A percentile compares a stretch with the other conserved stretches of the same genome.
phyloP scores from a whole-genome alignment of 2,113 vertebrate genomes.

The Eulacestoma nigropectus region DNA sequence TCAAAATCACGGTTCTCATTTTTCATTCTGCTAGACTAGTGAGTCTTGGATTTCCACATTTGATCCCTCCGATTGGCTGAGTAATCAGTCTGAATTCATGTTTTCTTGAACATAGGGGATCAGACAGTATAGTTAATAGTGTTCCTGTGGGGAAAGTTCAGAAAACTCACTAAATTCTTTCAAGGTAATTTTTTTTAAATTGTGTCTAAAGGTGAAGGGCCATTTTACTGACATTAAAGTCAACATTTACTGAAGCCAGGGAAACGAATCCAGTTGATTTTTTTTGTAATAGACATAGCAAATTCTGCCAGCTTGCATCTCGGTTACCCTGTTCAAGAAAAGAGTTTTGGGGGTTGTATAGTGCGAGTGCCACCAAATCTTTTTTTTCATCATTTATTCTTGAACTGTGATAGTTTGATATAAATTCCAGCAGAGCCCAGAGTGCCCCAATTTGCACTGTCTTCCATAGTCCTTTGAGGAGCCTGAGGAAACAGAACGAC shows the following conservation, averaged over 20 bases:
- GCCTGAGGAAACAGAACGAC: background rate
- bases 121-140: background rate
- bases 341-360: background rate
- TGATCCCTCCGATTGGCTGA: background rate
- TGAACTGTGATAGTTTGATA: background rate
- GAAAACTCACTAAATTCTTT: background rate
- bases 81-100: background rate
- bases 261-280: background rate
- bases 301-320: background rate
- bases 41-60: background rate
- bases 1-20: background rate
- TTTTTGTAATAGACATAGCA: background rate
- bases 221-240: background rate
- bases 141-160: background rate
- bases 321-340: background rate
- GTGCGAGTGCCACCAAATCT: background rate
- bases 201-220: background rate
- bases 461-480: background rate
- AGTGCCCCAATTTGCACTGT: background rate
- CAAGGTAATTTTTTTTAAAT: background rate
- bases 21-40: background rate
- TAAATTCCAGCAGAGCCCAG: background rate
- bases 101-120: background rate
- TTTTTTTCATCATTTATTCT: background rate
- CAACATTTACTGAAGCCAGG: background rate